Evolutionary conservation across 2,113 vertebrate species (phyloP).

Genomic region (Nematolebias whitei): DNA sequence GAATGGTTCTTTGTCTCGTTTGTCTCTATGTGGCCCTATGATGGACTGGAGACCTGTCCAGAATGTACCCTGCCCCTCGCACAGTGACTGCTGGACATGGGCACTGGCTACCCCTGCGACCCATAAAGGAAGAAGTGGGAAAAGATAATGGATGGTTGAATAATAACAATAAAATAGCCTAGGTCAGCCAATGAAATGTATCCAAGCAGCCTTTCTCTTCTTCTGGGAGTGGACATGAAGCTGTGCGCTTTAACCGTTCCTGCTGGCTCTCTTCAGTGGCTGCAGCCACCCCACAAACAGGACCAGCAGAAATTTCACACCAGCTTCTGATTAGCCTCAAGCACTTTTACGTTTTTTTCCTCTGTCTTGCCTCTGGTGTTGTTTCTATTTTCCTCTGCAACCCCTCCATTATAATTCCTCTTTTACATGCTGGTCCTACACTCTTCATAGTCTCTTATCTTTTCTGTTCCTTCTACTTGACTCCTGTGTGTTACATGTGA

Average conservation of each 20-base stretch:
- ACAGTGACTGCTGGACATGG: too few species aligned
- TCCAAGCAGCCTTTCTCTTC: constrained; percentile 6
- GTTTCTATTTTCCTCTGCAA: constrained; percentile 44
- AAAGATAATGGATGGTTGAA: too few species aligned
- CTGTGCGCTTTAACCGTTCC: constrained; percentile 47
- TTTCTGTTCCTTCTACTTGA: constrained; percentile 6
- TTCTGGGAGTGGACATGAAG: constrained; percentile 27
- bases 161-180: constrained; percentile 2
- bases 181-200: constrained; percentile 4
- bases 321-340: constrained; percentile 51
- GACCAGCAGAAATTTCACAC: constrained; percentile 31
- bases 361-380: constrained; percentile 39
- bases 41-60: too few species aligned
- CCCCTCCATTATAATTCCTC: constrained; percentile 39
- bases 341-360: constrained; percentile 49
- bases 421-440: constrained; percentile 33
- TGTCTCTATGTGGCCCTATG: too few species aligned
- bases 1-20: too few species aligned
- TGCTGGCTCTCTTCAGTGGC: constrained; percentile 52
- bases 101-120: too few species aligned
- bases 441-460: constrained; percentile 51
- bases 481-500: constrained; percentile 43
- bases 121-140: too few species aligned
- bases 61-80: too few species aligned
- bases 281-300: constrained; percentile 26